These are phyloP conservation scores for Drosophila maculinotata DNA, from an alignment of 2,888 invertebrate species.

Conservation along the genomic window DNA sequence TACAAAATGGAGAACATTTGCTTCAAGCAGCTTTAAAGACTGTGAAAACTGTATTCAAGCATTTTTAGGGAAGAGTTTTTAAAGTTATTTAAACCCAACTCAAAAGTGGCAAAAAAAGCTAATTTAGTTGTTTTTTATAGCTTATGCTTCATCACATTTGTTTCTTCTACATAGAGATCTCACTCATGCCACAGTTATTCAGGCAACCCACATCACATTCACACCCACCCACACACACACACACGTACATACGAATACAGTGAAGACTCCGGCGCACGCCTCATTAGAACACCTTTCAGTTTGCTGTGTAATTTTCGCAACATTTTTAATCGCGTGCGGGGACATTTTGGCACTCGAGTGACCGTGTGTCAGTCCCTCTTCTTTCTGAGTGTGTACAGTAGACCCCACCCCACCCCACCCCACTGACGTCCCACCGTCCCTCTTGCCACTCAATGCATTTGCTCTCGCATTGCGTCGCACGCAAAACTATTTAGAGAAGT, in stretches of 20 bases:
- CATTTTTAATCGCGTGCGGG: conserved; percentile 80
- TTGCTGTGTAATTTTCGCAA: conserved; percentile 77
- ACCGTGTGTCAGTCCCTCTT: conserved; percentile 61
- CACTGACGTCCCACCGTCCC: too few species aligned
- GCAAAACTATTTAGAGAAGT: conserved; percentile 80
- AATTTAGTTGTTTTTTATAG: conserved; percentile 31
- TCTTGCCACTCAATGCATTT: conserved; percentile 5
- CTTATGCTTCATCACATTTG: conserved; percentile 31
- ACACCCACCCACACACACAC: conserved; percentile 36
- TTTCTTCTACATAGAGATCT: conserved; percentile 36
- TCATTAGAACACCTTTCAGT: conserved; percentile 79
- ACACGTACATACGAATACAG: conserved; percentile 15
- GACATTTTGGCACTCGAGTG: conserved; percentile 77
- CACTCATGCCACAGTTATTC: conserved; percentile 59
- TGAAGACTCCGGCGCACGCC: conserved; percentile 69
- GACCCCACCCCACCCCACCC: background rate
- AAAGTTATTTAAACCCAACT: background rate
- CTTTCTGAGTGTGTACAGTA: background rate
- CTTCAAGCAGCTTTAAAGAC: background rate
- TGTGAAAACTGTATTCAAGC: background rate
- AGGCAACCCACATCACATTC: conserved; percentile 46
- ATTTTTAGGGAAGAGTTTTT: too few species aligned
- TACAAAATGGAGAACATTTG: background rate
- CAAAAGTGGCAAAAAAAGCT: conserved; percentile 3
- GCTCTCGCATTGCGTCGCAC: conserved; percentile 60